Conservation (phyloP, 2,113 vertebrate species). For the Corynorhinus townsendii region DNA sequence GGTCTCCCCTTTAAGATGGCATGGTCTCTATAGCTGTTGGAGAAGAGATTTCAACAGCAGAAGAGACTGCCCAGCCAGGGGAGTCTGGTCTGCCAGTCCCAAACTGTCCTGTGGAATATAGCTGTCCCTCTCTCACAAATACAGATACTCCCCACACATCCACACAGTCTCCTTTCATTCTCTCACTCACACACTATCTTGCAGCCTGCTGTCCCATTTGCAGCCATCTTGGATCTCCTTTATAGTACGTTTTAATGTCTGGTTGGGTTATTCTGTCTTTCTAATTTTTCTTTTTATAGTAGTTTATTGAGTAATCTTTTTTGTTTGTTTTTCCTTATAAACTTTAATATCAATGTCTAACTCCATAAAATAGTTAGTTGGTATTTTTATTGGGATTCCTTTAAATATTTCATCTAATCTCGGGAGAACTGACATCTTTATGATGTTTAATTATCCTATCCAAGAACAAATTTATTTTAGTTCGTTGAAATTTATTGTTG, state of each 20-base stretch:
- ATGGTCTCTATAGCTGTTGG: no score
- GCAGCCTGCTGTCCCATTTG: no score
- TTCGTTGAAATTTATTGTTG: background rate
- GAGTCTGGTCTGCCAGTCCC: no score
- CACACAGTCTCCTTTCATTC: no score
- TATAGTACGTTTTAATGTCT: background rate
- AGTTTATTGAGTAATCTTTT: background rate
- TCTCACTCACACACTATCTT: background rate
- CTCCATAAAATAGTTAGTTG: background rate
- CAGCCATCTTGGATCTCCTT: background rate
- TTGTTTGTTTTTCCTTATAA: background rate
- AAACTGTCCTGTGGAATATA: no score
- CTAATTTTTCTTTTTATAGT: background rate
- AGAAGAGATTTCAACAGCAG: no score
- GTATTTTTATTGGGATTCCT: background rate
- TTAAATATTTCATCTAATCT: background rate
- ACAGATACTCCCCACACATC: no score
- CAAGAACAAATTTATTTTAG: background rate
- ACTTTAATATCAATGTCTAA: background rate
- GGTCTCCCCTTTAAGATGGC: no score
- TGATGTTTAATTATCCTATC: background rate
- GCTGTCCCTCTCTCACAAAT: no score
- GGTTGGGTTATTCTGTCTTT: background rate
- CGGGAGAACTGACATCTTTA: background rate
- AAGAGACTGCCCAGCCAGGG: no score